Base-by-base conservation (phyloP, 53 echinoderm and acorn worm genomes). In the Luidia sarsii region DNA sequence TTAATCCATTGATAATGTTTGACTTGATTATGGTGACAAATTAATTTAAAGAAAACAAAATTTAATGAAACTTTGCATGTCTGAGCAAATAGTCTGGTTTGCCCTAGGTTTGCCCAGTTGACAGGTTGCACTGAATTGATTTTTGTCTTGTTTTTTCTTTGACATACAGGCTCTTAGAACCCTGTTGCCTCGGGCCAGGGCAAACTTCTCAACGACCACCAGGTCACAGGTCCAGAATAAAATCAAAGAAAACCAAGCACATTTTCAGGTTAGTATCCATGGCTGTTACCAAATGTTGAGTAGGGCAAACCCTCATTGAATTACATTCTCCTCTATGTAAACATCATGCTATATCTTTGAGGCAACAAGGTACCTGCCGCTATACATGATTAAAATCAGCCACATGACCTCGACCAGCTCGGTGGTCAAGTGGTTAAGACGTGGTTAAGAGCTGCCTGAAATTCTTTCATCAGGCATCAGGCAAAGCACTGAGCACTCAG, bases 261-360 rank as follows among this genome's bases (percentile, higher is more conserved):
- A 48, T 61, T 93, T 93, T 79, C 93, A 93, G 93, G 93, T 93
- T 80, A 51, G 61, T 68, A n/a, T n/a, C n/a, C n/a, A n/a, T n/a
- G n/a, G n/a, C n/a, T n/a, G n/a, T n/a, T n/a, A n/a, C n/a, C n/a
- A n/a, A n/a, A n/a, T n/a, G n/a, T n/a, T n/a, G n/a, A n/a, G n/a
- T 34, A 14, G 33, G 50, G n/a, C n/a, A n/a, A n/a, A n/a, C n/a
- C n/a, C n/a, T n/a, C n/a, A n/a, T n/a, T n/a, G n/a, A n/a, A n/a
- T n/a, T n/a, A n/a, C n/a, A n/a, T n/a, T n/a, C n/a, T n/a, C n/a
- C n/a, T n/a, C n/a, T n/a, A n/a, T n/a, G n/a, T n/a, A n/a, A n/a
- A n/a, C n/a, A n/a, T n/a, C n/a, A n/a, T n/a, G n/a, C n/a, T n/a
- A n/a, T n/a, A n/a, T n/a, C n/a, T n/a, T n/a, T n/a, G n/a, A n/a